A percentile compares a stretch with the other conserved stretches of the same genome.
These are phyloP conservation scores for Sebastes baramenuke DNA, from an alignment of 2,797 vertebrate genomes.

Conservation along the genomic window DNA sequence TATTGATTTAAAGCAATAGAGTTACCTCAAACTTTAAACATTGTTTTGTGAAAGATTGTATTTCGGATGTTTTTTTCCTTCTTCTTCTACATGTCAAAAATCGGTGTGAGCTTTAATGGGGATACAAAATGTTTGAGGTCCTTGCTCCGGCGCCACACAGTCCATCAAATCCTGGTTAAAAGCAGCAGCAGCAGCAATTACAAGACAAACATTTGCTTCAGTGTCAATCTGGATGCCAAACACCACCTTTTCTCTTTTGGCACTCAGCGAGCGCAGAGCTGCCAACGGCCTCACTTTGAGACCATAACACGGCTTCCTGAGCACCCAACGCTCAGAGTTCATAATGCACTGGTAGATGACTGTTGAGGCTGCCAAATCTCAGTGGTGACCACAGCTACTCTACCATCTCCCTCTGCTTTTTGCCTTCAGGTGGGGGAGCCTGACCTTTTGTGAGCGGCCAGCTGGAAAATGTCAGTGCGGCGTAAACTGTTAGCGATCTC, in stretches of 20 bases:
- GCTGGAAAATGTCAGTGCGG: slow-evolving; percentile 78
- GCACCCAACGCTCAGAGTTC: slow-evolving; percentile 44
- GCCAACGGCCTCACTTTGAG: slow-evolving; percentile 49
- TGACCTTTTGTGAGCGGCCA: slow-evolving; percentile 77
- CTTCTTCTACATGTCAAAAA: not conserved
- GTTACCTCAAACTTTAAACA: not conserved
- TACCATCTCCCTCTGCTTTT: slow-evolving; percentile 34
- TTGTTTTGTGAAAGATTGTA: not conserved
- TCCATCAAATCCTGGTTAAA: slow-evolving; percentile 24
- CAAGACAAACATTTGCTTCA: slow-evolving; percentile 45
- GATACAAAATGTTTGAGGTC: not conserved
- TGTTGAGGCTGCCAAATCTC: slow-evolving; percentile 53
- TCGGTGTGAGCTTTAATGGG: not conserved
- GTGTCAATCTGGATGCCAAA: slow-evolving; percentile 16
- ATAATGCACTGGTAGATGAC: slow-evolving; percentile 50
- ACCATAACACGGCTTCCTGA: slow-evolving; percentile 34
- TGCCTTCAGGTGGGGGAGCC: slow-evolving; percentile 66
- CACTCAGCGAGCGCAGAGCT: slow-evolving; percentile 3
- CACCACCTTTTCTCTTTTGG: slow-evolving; percentile 51
- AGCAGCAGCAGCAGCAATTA: slow-evolving; percentile 33
- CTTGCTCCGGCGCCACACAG: not conserved
- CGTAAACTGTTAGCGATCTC: slow-evolving; percentile 76
- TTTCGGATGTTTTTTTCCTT: not conserved
- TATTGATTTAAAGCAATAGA: not conserved
- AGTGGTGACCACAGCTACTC: slow-evolving; percentile 36